phyloP scores from a whole-genome alignment of 2,113 vertebrate species.

The Microcebus tavaratra region DNA sequence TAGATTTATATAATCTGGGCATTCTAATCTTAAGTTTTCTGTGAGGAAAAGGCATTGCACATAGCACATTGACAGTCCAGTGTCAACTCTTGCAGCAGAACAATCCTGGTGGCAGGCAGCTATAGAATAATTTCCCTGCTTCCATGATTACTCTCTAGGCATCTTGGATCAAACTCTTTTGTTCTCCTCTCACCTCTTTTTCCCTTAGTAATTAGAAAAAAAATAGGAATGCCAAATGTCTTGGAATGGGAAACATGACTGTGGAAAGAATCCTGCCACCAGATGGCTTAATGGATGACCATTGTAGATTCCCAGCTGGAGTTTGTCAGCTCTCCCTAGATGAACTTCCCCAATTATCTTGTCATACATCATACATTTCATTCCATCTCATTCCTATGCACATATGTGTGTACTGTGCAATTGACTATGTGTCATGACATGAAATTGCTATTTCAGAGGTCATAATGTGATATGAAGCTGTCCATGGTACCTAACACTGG shows the following conservation, averaged over 20 bases:
- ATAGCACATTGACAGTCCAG: neutral
- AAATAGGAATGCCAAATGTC: neutral
- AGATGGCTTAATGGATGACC: neutral
- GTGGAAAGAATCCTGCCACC: neutral
- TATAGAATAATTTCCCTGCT: neutral
- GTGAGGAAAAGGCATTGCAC: neutral
- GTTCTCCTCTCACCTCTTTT: neutral
- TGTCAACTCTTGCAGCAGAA: neutral
- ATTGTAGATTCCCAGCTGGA: neutral
- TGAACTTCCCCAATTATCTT: neutral
- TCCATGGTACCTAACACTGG: too few relatives aligned
- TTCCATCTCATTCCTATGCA: neutral
- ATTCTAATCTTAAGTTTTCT: neutral
- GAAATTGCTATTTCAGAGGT: neutral
- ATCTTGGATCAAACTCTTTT: neutral
- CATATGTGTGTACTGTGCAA: neutral
- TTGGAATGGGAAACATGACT: neutral
- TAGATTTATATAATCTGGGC: neutral
- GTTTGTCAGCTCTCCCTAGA: neutral
- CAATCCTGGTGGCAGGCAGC: neutral
- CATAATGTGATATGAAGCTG: neutral
- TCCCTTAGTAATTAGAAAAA: neutral
- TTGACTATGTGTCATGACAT: neutral
- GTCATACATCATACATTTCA: neutral
- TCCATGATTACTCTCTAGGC: neutral